A percentile compares a stretch with the other conserved stretches of the same genome.
These are phyloP conservation scores for Apteryx mantelli DNA, from an alignment of 2,113 vertebrate species.

Conservation along the genomic window DNA sequence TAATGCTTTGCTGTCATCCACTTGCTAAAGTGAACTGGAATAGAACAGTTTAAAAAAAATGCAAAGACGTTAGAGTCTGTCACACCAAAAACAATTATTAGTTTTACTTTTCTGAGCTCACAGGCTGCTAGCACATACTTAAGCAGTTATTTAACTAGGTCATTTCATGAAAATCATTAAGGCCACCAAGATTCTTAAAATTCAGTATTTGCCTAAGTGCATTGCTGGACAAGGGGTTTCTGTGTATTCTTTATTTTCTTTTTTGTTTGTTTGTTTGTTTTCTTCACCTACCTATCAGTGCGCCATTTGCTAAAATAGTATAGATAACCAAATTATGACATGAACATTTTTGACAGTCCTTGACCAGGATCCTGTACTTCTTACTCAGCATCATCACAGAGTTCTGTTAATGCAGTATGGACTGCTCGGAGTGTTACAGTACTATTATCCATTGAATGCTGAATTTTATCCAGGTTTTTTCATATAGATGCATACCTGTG, in stretches of 20 bases:
- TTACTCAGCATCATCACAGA: neutral
- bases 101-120: neutral
- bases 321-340: neutral
- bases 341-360: neutral
- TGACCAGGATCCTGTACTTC: neutral
- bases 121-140: neutral
- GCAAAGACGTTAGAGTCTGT: no score
- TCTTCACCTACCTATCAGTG: neutral
- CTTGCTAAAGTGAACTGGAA: neutral
- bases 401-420: neutral
- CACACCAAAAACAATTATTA: neutral
- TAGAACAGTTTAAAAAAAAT: neutral
- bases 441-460: neutral
- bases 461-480: neutral
- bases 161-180: neutral
- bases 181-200: neutral
- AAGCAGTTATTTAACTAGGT: neutral
- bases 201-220: neutral
- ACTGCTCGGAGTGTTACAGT: no score
- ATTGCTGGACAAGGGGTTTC: neutral
- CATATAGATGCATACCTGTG: rapidly evolving
- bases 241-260: neutral
- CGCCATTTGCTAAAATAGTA: neutral
- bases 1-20: neutral
- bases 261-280: neutral